These are phyloP conservation scores for Anhinga rufa DNA, from an alignment of 2,113 vertebrate species.

Conservation along the genomic window DNA sequence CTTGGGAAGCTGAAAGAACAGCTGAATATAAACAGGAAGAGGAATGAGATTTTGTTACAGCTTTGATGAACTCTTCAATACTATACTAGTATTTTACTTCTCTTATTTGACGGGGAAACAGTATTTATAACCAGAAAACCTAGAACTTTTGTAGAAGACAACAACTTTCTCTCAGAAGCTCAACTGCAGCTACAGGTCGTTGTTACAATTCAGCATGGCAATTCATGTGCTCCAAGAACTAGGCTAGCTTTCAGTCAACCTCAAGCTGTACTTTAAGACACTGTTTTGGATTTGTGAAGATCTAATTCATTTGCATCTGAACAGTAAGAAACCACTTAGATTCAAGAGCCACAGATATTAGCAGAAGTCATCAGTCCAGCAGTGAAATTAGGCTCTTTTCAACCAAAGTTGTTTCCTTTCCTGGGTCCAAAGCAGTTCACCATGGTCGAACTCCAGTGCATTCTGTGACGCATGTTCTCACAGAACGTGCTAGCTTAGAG, in stretches of 20 bases:
- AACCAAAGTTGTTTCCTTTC: background rate
- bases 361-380: background rate
- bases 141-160: background rate
- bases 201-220: background rate
- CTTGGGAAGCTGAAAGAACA: background rate
- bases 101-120: background rate
- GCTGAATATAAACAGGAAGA: background rate
- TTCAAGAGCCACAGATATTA: background rate
- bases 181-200: background rate
- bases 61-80: background rate
- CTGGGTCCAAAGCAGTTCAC: background rate
- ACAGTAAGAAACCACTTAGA: background rate
- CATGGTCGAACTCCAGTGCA: background rate
- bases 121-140: background rate
- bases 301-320: background rate
- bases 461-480: background rate
- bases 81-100: background rate
- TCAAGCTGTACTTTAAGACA: background rate
- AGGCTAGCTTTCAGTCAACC: background rate
- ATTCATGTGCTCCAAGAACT: background rate
- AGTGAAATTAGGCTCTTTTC: background rate
- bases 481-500: background rate
- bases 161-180: background rate
- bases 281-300: background rate
- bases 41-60: background rate